A percentile compares a stretch with the other conserved stretches of the same genome.
Conservation (phyloP, 2,113 vertebrate genomes). For the Thalassoma bifasciatum region DNA sequence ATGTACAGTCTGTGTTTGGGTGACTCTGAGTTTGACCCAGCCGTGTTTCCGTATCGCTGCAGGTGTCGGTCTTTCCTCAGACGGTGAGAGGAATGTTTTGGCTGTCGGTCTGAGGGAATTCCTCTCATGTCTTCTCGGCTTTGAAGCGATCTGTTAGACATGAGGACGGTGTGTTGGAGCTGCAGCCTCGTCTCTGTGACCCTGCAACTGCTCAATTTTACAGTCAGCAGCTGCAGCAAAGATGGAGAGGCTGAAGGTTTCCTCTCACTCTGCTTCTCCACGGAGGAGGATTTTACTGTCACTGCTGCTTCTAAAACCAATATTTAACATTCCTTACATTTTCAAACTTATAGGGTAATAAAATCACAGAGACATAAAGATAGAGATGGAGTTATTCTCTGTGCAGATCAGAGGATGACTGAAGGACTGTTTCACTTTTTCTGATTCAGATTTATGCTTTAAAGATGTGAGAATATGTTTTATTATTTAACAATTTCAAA, state of each 20-base stretch:
- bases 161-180: conserved; percentile 26
- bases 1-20: neutral
- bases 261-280: neutral
- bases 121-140: conserved; percentile 68
- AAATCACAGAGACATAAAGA: no score
- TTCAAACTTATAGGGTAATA: no score
- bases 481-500: no score
- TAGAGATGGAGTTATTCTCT: no score
- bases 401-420: no score
- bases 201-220: conserved; percentile 33
- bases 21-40: neutral
- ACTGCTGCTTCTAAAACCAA: no score
- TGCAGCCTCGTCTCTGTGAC: neutral
- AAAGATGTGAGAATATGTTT: no score
- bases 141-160: conserved; percentile 59
- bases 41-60: neutral
- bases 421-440: no score
- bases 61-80: conserved; percentile 17
- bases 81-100: conserved; percentile 58
- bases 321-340: no score
- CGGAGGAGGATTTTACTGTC: no score
- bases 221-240: neutral
- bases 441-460: no score
- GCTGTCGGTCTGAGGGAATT: conserved; percentile 64
- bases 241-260: neutral